Percentiles rank a stretch among this genome's conserved stretches.
These are phyloP conservation scores for Prionace glauca DNA, from an alignment of 2,797 vertebrate genomes.

Conservation along the genomic window DNA sequence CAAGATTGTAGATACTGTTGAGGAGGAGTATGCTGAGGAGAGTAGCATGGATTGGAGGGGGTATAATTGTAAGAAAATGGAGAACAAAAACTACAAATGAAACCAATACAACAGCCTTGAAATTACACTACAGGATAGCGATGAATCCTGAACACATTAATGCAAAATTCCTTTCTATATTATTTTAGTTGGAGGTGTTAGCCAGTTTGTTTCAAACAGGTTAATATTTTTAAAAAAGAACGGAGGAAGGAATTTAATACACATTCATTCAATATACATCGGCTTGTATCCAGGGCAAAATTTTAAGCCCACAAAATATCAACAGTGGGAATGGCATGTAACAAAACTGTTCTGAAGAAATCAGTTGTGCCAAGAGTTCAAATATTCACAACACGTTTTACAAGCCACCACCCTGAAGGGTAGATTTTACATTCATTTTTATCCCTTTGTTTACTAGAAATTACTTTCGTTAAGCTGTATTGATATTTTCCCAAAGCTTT, in stretches of 20 bases:
- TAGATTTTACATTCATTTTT: neutral
- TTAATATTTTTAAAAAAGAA: neutral
- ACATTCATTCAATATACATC: neutral
- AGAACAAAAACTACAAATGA: neutral
- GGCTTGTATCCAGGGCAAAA: neutral
- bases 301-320: neutral
- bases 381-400: neutral
- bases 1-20: neutral
- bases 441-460: neutral
- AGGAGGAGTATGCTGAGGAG: neutral
- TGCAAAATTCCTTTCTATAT: neutral
- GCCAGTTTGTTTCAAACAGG: neutral
- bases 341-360: neutral
- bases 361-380: neutral
- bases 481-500: neutral
- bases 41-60: neutral
- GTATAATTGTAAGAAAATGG: neutral
- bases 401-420: neutral
- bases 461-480: neutral
- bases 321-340: neutral
- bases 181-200: neutral
- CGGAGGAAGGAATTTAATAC: neutral
- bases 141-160: neutral
- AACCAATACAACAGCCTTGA: neutral
- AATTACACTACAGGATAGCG: neutral